Percentiles rank a stretch among this genome's conserved stretches.
These are phyloP conservation scores for Eptatretus atami DNA, from an alignment of 2,797 vertebrate species.

Conservation along the genomic window DNA sequence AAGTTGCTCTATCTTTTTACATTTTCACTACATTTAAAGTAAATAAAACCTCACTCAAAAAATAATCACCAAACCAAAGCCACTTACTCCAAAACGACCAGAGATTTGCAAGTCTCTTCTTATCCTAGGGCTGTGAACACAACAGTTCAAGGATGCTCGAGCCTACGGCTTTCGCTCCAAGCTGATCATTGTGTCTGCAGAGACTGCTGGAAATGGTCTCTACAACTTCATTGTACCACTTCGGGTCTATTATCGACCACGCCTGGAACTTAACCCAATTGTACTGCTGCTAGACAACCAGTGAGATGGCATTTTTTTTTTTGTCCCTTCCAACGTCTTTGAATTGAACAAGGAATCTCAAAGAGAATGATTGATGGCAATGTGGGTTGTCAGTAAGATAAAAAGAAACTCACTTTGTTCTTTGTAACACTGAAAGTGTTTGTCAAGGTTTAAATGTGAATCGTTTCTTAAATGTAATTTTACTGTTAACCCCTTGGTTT, in stretches of 20 bases:
- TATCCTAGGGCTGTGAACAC: conserved; percentile 46
- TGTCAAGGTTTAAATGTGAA: too few relatives aligned
- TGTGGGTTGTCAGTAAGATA: not conserved
- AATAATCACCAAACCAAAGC: too few relatives aligned
- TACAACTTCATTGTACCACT: conserved; percentile 94
- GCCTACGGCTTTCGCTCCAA: conserved; percentile 92
- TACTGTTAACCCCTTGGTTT: too few relatives aligned
- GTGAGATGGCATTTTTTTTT: conserved; percentile 21
- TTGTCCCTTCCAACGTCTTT: too few relatives aligned
- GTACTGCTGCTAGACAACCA: conserved; percentile 66
- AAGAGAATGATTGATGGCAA: not conserved
- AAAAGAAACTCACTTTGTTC: not conserved
- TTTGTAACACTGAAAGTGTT: too few relatives aligned
- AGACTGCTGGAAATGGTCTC: conserved; percentile 75
- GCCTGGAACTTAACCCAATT: conserved; percentile 82
- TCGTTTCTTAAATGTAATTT: too few relatives aligned
- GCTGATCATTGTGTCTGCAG: conserved; percentile 84
- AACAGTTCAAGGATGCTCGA: conserved; percentile 81
- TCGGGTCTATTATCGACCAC: conserved; percentile 69
- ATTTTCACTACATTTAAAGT: too few relatives aligned
- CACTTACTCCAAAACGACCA: too few relatives aligned
- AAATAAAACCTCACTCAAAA: too few relatives aligned
- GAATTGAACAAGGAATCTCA: too few relatives aligned
- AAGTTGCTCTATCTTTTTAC: too few relatives aligned
- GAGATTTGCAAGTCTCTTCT: conserved; percentile 7